phyloP scores from a whole-genome alignment of 2,113 vertebrate species.

The Chiloscyllium plagiosum region DNA sequence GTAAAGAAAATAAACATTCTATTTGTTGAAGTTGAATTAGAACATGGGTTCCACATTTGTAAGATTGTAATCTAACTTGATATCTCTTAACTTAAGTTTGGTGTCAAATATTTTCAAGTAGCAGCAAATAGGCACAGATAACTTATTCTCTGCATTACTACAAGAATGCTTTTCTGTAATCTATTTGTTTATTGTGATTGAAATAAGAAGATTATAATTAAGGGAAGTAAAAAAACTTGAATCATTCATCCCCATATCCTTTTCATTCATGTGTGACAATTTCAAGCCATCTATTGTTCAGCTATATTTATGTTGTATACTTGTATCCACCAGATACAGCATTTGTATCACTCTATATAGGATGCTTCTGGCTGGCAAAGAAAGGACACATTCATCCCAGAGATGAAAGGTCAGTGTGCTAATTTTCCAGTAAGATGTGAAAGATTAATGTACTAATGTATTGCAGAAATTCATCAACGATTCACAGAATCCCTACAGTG shows the following conservation, averaged over 20 bases:
- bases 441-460: neutral
- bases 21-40: neutral
- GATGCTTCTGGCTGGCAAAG: neutral
- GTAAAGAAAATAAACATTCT: neutral
- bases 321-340: neutral
- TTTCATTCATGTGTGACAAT: neutral
- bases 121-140: neutral
- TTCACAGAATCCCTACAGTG: no score
- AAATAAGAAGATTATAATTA: neutral
- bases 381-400: neutral
- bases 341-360: neutral
- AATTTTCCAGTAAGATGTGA: neutral
- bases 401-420: neutral
- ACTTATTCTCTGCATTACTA: neutral
- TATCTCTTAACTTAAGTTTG: neutral
- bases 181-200: neutral
- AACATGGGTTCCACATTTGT: neutral
- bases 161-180: neutral
- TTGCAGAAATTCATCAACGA: no score
- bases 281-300: neutral
- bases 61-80: neutral
- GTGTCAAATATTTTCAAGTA: neutral
- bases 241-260: neutral
- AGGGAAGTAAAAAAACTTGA: neutral
- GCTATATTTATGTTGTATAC: neutral